phyloP scores from a whole-genome alignment of 2,113 vertebrate genomes.

The Cyanistes caeruleus region DNA sequence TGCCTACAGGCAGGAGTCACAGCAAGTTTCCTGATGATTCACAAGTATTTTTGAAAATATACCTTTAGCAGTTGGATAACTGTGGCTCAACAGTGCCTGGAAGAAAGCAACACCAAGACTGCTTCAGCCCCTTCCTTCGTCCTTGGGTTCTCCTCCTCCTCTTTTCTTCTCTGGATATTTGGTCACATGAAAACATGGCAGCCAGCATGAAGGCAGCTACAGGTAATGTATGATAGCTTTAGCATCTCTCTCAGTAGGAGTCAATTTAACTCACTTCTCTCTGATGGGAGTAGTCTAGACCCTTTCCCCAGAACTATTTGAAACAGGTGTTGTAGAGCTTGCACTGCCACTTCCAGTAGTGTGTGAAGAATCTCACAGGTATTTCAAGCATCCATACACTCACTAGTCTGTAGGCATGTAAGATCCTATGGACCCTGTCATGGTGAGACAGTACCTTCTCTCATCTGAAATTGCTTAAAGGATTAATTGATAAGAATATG shows the following conservation, averaged over 20 bases:
- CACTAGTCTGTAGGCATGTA: not conserved
- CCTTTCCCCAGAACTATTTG: not conserved
- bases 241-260: not conserved
- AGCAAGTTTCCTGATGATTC: not conserved
- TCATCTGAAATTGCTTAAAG: not conserved
- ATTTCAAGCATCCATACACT: not conserved
- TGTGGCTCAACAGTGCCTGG: not conserved
- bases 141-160: not conserved
- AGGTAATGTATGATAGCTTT: not conserved
- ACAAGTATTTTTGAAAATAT: not conserved
- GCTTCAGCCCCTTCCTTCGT: not conserved
- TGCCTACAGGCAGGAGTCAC: not conserved
- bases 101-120: not conserved
- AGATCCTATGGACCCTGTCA: not conserved
- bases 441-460: not conserved
- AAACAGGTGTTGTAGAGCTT: not conserved
- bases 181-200: not conserved
- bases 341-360: not conserved
- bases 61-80: not conserved
- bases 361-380: not conserved
- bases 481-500: not conserved
- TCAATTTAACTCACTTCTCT: not conserved
- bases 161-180: not conserved
- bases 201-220: not conserved
- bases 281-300: not conserved